Evolutionary conservation across 53 echinoderm and acorn worm species (phyloP).

Genomic region (Antedon mediterranea): DNA sequence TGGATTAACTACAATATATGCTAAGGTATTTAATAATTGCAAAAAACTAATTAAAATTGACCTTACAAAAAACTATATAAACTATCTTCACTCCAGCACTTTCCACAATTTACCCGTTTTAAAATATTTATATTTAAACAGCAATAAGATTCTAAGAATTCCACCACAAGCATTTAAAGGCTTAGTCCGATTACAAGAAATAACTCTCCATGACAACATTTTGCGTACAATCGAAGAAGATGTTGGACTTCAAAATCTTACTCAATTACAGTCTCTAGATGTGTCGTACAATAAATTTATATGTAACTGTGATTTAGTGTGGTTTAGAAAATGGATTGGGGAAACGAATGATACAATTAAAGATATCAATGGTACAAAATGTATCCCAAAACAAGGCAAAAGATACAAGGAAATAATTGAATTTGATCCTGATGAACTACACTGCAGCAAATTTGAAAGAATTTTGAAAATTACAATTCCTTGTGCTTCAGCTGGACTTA

Average conservation of each 20-base stretch:
- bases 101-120: neutral
- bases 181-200: neutral
- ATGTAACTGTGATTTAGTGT: too few relatives aligned
- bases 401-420: too few relatives aligned
- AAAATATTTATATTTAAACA: neutral
- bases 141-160: neutral
- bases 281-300: too few relatives aligned
- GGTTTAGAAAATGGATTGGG: too few relatives aligned
- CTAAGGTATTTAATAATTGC: neutral
- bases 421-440: too few relatives aligned
- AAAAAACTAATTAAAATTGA: neutral
- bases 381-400: too few relatives aligned
- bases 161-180: neutral
- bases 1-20: neutral
- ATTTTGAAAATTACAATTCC: too few relatives aligned
- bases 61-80: neutral
- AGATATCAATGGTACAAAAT: too few relatives aligned
- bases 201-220: neutral
- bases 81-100: neutral
- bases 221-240: neutral
- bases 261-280: too few relatives aligned
- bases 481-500: too few relatives aligned
- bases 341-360: too few relatives aligned
- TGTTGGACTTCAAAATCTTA: neutral
- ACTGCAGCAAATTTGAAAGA: too few relatives aligned